Base-by-base conservation (phyloP, 1,140 invertebrate genomes). In the Oedothorax gibbosus region DNA sequence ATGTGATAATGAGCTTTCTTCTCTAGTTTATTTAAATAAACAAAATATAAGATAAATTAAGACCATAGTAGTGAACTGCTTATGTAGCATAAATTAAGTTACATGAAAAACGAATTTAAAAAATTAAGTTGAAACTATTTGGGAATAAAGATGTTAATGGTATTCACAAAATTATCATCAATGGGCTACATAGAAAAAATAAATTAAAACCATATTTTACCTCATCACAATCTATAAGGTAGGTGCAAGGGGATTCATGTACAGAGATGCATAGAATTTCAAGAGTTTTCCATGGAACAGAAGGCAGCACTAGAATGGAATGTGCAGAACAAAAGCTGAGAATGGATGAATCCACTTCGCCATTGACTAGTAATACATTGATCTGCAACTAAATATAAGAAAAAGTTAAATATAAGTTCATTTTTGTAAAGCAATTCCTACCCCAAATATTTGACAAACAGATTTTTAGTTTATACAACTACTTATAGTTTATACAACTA, bases 151-250 rank as follows among this genome's bases (percentile, higher is more conserved):
- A n/a, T 12, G n/a, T 12, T n/a, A 65, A 65, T n/a, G 18, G 9
- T 9, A n/a, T 9, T 4, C 8, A 65, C 64, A 65, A 62, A 18
- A 62, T 15, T 2, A 6, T 62, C 6, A 62, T 18, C 3, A 15
- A 18, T 20, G 21, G 0, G 12, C 5, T 65, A 4, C 5, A 65
- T 10, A 65, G 2, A 14, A 20, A 10, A 65, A 65, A n/a, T 7
- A 7, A 11, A 62, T 21, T 75, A n/a, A 7, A 60, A 21, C 35
- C 3, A 60, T 18, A 12, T 18, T 56, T 81, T 60, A 83, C 80
- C 14, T 73, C 56, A 35, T 83, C 71, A 75, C 80, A 73, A 18
- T 83, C 80, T 51, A 83, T 54, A 15, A 83, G 50, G 21, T 83
- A 83, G 11, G 71, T 35, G 14, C 69, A 73, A 21, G 80, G 69